Conservation (phyloP, 1,140 invertebrate genomes). For the Musca domestica region DNA sequence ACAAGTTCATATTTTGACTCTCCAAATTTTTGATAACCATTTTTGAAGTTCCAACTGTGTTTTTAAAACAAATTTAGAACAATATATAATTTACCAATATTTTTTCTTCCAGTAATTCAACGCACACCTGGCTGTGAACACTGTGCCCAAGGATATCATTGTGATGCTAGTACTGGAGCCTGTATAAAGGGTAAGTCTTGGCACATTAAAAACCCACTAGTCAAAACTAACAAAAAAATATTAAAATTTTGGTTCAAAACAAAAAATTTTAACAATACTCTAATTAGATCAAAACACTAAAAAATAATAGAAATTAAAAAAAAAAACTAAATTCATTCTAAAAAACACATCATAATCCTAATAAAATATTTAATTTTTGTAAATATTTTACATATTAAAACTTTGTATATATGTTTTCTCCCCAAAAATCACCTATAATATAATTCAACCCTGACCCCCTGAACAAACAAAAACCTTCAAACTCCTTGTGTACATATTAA, state of each 20-base stretch:
- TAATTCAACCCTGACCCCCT: background rate
- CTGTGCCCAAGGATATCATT: slow-evolving; percentile 71
- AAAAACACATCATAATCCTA: background rate
- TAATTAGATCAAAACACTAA: no score
- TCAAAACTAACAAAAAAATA: background rate
- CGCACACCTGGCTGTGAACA: slow-evolving; percentile 63
- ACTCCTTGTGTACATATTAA: background rate
- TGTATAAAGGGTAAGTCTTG: slow-evolving; percentile 71
- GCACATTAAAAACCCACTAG: background rate
- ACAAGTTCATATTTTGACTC: no score
- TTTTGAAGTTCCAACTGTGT: no score
- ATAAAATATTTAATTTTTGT: background rate
- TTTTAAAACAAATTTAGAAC: no score
- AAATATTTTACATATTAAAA: background rate
- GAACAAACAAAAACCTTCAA: background rate
- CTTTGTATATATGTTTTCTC: no score
- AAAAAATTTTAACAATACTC: slow-evolving; percentile 11
- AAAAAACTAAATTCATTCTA: background rate
- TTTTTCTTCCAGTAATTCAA: slow-evolving; percentile 39
- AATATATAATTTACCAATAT: no score
- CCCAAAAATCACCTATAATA: no score
- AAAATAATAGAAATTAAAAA: slow-evolving; percentile 1
- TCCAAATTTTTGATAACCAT: no score
- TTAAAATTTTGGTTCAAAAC: background rate
- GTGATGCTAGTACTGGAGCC: slow-evolving; percentile 71